Evolutionary conservation across 2,797 vertebrate species (phyloP), one percentile per base, ranked within the genome.

Genomic region (Lindbergichthys nudifrons): DNA sequence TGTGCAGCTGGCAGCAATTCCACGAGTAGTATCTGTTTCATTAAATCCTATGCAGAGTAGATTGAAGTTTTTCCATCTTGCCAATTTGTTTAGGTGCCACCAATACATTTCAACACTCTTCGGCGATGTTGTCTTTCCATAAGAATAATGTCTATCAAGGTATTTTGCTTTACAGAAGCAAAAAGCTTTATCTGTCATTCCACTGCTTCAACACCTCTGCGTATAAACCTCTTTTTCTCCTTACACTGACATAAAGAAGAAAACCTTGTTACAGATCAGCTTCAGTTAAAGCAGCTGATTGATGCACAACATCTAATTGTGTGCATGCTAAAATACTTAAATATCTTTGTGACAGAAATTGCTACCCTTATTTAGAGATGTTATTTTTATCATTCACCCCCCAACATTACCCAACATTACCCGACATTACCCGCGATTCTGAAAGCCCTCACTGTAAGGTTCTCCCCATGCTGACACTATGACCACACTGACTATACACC

Each of bases 1-100:
- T 60, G 52, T 73, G 82, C 86, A 86, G 86, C 81, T 89, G 84
- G 83, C 85, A 80, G 71, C 77, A 82, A 73, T 76, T 79, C 82
- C 76, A 70, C 36, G 74, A 88, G 77, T 80, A 74, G 75, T 79
- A 75, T 81, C 75, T 73, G 76, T 83, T 88, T 81, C 80, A 92
- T 91, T 89, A 88, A 82, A 85, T 77, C 80, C 70, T 68, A 76
- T 75, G 77, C 79, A 76, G 63, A 82, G 69, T 74, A 58, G 73
- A 85, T 80, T 79, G 70, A 75, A 77, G 52, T 88, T 75, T 61
- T 80, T 84, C 70, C 68, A 73, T 84, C 75, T 77, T 43, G 75
- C 72, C 82, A 73, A 78, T 76, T 82, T 84, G 70, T 70, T 85
- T 69, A 71, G 78, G 69, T 51, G 39, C 58, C 70, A 30, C 51